These are phyloP conservation scores for Echinarachnius parma DNA, from an alignment of 53 echinoderm and acorn worm genomes.

Conservation along the genomic window DNA sequence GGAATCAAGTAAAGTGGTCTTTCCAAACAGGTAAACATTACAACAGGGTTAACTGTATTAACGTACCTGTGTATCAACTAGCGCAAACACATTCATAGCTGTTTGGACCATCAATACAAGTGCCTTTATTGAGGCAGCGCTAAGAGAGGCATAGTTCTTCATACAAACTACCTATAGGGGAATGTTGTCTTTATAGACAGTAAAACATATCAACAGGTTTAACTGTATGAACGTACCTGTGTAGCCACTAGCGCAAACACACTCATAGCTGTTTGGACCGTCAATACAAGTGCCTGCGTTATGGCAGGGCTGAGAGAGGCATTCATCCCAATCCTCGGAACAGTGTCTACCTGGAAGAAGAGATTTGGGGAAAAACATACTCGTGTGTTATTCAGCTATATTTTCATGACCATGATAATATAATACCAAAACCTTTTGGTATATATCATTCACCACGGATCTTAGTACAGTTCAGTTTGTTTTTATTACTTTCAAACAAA, in stretches of 20 bases:
- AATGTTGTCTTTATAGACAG: too few relatives aligned
- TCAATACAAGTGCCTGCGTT: conserved; percentile 56
- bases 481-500: too few relatives aligned
- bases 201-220: neutral
- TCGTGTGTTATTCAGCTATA: too few relatives aligned
- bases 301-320: conserved; percentile 54
- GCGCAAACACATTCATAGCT: neutral
- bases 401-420: too few relatives aligned
- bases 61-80: neutral
- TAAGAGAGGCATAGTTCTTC: neutral
- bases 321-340: conserved; percentile 57
- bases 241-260: neutral
- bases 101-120: conserved; percentile 1
- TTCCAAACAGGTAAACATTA: too few relatives aligned
- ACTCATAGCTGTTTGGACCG: neutral
- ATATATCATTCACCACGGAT: too few relatives aligned
- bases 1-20: too few relatives aligned
- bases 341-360: conserved; percentile 50
- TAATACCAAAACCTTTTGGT: too few relatives aligned
- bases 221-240: neutral
- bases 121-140: conserved; percentile 5
- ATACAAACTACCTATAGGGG: neutral
- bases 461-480: too few relatives aligned
- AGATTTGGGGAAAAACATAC: too few relatives aligned
- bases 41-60: too few relatives aligned